These are phyloP conservation scores for Protobothrops mucrosquamatus DNA, from an alignment of 2,113 vertebrate genomes.

Conservation along the genomic window DNA sequence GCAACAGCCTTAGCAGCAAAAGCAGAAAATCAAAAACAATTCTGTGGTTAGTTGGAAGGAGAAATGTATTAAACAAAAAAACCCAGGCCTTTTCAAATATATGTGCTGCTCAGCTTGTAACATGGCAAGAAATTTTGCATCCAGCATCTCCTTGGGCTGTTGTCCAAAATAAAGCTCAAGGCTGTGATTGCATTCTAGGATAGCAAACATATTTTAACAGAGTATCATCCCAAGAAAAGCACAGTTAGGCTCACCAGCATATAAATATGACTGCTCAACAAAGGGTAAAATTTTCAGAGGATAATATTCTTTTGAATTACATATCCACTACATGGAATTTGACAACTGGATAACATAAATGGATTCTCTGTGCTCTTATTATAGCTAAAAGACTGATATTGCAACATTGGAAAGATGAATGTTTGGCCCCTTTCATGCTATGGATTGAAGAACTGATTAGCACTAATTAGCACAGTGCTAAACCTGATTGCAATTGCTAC, in stretches of 20 bases:
- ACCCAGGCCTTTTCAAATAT: constrained; percentile 33
- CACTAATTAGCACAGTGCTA: background rate
- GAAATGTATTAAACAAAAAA: constrained; percentile 43
- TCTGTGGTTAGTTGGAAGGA: constrained; percentile 68
- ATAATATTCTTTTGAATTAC: background rate
- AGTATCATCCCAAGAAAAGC: background rate
- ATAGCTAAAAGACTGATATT: background rate
- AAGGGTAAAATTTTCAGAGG: background rate
- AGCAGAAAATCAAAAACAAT: constrained; percentile 48
- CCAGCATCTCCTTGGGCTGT: constrained; percentile 53
- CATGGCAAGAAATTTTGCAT: constrained; percentile 37
- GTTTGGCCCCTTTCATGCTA: background rate
- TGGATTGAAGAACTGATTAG: background rate
- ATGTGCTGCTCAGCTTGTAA: constrained; percentile 63
- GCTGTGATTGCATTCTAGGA: background rate
- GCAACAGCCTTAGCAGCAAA: constrained; percentile 63
- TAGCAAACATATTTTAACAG: constrained; percentile 30
- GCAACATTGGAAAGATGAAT: background rate
- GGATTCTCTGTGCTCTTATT: background rate
- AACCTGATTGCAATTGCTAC: background rate
- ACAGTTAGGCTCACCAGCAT: accelerated
- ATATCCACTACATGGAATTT: background rate
- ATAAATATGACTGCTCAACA: accelerated
- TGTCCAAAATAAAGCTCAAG: constrained; percentile 46
- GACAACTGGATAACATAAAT: background rate